Evolutionary conservation across 2,113 vertebrate genomes (phyloP).

Genomic region (Apodemus sylvaticus): DNA sequence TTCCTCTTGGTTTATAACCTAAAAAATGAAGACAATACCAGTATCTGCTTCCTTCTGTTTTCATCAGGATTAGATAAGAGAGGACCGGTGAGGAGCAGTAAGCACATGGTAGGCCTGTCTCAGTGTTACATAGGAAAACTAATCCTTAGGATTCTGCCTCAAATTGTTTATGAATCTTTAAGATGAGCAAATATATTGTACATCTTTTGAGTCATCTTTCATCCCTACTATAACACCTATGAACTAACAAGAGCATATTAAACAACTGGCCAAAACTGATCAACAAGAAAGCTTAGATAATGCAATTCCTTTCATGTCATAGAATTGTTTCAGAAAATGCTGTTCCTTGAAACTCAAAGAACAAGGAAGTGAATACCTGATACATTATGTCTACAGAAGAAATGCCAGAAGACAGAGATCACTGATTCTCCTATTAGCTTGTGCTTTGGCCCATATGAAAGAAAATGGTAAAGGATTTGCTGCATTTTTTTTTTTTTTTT

Average conservation of each 20-base stretch:
- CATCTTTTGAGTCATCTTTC: slow-evolving; percentile 16
- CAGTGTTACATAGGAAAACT: not conserved
- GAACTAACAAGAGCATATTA: slow-evolving; percentile 10
- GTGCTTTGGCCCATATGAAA: slow-evolving; percentile 17
- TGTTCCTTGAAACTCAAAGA: slow-evolving; percentile 30
- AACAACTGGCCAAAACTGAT: not conserved
- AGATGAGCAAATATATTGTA: not conserved
- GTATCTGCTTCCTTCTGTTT: not conserved
- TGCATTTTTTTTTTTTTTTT: not conserved
- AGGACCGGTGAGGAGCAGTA: not conserved
- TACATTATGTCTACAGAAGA: slow-evolving; percentile 30
- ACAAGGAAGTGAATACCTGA: slow-evolving; percentile 46
- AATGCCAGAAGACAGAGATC: slow-evolving; percentile 28
- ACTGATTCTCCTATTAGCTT: slow-evolving; percentile 33
- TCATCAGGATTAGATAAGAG: not conserved
- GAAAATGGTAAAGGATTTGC: slow-evolving; percentile 40
- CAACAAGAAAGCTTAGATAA: not conserved
- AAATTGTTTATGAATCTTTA: not conserved
- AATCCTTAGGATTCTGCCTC: not conserved
- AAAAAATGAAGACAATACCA: not conserved
- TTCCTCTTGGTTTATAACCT: not conserved
- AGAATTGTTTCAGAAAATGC: slow-evolving; percentile 31
- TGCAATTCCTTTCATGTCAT: not conserved
- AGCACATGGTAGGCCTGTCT: not conserved
- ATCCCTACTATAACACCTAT: not conserved